phyloP scores from a whole-genome alignment of 2,797 vertebrate species.

The Heliangelus exortis region DNA sequence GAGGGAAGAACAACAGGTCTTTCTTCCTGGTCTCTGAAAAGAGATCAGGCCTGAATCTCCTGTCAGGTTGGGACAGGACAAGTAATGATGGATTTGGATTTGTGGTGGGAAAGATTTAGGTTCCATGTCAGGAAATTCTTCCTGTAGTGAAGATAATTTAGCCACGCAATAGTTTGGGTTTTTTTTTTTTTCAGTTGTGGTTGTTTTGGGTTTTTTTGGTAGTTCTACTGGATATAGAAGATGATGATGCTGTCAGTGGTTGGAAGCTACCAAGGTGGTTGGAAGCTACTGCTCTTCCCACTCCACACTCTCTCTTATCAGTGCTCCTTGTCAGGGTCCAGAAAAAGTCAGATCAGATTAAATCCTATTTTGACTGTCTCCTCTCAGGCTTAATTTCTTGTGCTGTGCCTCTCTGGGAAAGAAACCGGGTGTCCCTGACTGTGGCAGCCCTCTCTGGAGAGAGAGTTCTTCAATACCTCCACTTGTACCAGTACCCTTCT shows the following conservation, averaged over 20 bases:
- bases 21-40: neutral
- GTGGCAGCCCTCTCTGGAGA: neutral
- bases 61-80: neutral
- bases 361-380: neutral
- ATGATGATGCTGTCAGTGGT: neutral
- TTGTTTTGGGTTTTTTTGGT: neutral
- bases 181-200: neutral
- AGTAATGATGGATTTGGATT: neutral
- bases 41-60: neutral
- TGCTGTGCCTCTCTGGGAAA: neutral
- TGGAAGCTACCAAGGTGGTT: neutral
- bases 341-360: neutral
- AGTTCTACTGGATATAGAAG: neutral
- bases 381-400: neutral
- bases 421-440: neutral
- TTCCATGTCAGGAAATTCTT: neutral
- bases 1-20: neutral
- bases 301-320: neutral
- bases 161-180: neutral
- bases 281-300: neutral
- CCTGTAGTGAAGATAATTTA: too few relatives aligned
- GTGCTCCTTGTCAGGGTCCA: accelerated
- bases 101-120: neutral
- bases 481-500: neutral
- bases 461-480: neutral